Conservation (phyloP, 2,113 vertebrate species). For the Taurulus bubalis region DNA sequence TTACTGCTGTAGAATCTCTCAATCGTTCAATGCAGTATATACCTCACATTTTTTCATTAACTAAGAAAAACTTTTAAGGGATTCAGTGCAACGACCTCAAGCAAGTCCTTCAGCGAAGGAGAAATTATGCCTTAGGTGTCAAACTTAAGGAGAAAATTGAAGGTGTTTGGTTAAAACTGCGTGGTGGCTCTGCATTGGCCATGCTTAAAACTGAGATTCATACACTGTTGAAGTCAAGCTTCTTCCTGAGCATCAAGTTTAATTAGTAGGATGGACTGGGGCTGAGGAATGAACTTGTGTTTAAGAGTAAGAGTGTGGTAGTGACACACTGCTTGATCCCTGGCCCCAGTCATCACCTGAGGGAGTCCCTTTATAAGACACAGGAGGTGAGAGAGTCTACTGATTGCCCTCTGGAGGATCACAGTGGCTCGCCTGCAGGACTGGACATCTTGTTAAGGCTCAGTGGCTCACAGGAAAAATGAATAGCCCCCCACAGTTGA, state of each 20-base stretch:
- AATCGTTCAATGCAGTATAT: background rate
- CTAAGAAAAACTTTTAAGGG: background rate
- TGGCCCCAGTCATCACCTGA: constrained; percentile 59
- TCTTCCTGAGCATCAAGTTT: constrained; percentile 59
- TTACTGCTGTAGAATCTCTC: background rate
- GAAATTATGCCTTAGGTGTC: background rate
- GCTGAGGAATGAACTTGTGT: constrained; percentile 66
- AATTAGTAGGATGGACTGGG: constrained; percentile 68
- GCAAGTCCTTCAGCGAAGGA: background rate
- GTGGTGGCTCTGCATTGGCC: constrained; percentile 8
- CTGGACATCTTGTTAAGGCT: constrained; percentile 79
- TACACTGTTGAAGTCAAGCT: constrained; percentile 53
- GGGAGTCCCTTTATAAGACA: constrained; percentile 64
- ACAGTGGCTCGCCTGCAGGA: constrained; percentile 65
- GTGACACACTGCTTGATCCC: constrained; percentile 71
- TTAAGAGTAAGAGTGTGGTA: constrained; percentile 62
- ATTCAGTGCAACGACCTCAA: background rate
- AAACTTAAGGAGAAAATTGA: background rate
- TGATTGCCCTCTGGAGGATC: constrained; percentile 81
- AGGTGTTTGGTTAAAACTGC: background rate
- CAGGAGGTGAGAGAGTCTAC: constrained; percentile 65
- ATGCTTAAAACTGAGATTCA: constrained; percentile 44
- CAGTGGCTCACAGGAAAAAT: constrained; percentile 75
- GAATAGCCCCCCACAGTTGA: constrained; percentile 72
- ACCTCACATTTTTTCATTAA: background rate